These are phyloP conservation scores for Brachyopa scutellaris DNA, from an alignment of 2,888 invertebrate genomes.

Conservation along the genomic window DNA sequence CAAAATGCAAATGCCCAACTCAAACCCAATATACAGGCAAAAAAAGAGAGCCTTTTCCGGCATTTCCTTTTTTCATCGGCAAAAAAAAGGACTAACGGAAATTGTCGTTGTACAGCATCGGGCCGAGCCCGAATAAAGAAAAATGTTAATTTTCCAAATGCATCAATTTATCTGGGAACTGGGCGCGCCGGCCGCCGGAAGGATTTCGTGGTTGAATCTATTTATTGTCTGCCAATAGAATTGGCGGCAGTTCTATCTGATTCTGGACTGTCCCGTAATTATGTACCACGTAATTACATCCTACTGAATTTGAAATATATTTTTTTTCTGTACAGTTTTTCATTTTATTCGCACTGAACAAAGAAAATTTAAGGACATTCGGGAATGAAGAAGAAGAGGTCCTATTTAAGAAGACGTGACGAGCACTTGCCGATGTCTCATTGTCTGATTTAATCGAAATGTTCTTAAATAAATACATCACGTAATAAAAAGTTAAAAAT, in stretches of 20 bases:
- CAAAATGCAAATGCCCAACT: slow-evolving; percentile 65
- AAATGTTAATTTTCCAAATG: slow-evolving; percentile 72
- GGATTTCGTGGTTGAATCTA: slow-evolving; percentile 55
- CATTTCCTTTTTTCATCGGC: slow-evolving; percentile 34
- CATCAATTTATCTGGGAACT: slow-evolving; percentile 68
- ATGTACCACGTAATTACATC: slow-evolving; percentile 53
- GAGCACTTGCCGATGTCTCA: no score
- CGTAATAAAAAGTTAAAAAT: neutral
- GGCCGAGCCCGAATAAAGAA: slow-evolving; percentile 53
- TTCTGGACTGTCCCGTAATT: slow-evolving; percentile 36
- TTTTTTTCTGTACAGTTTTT: neutral
- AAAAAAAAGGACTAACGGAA: slow-evolving; percentile 56
- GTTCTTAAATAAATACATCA: no score
- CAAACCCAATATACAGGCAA: slow-evolving; percentile 34
- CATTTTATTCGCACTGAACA: neutral
- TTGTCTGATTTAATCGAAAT: no score
- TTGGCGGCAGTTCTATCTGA: slow-evolving; percentile 40
- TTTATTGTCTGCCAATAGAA: slow-evolving; percentile 58
- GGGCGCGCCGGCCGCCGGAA: slow-evolving; percentile 55
- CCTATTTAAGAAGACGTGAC: no score
- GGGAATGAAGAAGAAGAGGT: no score
- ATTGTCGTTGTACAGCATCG: slow-evolving; percentile 35
- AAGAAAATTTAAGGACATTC: neutral
- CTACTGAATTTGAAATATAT: slow-evolving; percentile 5
- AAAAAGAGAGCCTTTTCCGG: slow-evolving; percentile 51